Evolutionary conservation across 2,888 invertebrate species (phyloP).

Genomic region (Bruchidius siliquastri): DNA sequence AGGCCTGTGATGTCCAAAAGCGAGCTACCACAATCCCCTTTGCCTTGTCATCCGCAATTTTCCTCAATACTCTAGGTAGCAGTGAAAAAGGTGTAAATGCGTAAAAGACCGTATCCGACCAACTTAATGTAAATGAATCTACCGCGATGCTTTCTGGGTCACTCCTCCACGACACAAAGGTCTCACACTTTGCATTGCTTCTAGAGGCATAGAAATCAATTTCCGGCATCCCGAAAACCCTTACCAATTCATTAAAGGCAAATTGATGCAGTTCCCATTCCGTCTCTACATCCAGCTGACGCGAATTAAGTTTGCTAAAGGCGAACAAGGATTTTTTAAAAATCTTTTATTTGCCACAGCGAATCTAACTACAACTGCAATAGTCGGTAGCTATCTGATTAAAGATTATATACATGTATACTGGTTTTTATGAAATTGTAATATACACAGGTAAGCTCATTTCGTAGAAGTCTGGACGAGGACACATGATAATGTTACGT

Average conservation of each 20-base stretch:
- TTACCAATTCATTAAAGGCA: background rate
- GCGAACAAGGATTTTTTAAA: too few species aligned
- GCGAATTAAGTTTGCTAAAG: too few species aligned
- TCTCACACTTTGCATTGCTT: conserved; percentile 8
- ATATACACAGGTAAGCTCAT: too few species aligned
- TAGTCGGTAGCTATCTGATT: too few species aligned
- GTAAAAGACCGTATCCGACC: conserved; percentile 1
- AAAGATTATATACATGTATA: too few species aligned
- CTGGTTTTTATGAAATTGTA: too few species aligned
- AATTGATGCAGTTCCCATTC: conserved; percentile 4
- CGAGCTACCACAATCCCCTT: conserved; percentile 5
- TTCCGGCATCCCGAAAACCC: background rate
- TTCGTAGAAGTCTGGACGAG: too few species aligned
- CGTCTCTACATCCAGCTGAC: conserved; percentile 5
- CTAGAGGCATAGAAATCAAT: conserved; percentile 7
- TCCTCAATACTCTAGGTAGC: conserved; percentile 1
- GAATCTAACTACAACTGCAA: too few species aligned
- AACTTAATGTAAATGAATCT: conserved; percentile 6
- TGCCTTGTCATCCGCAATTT: conserved; percentile 1
- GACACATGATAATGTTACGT: too few species aligned
- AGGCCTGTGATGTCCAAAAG: conserved; percentile 8
- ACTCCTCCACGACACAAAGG: conserved; percentile 6
- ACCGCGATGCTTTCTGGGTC: conserved; percentile 7
- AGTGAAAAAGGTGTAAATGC: conserved; percentile 2
- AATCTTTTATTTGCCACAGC: too few species aligned